Conservation (phyloP, 2,113 vertebrate species). For the Nothoprocta perdicaria region DNA sequence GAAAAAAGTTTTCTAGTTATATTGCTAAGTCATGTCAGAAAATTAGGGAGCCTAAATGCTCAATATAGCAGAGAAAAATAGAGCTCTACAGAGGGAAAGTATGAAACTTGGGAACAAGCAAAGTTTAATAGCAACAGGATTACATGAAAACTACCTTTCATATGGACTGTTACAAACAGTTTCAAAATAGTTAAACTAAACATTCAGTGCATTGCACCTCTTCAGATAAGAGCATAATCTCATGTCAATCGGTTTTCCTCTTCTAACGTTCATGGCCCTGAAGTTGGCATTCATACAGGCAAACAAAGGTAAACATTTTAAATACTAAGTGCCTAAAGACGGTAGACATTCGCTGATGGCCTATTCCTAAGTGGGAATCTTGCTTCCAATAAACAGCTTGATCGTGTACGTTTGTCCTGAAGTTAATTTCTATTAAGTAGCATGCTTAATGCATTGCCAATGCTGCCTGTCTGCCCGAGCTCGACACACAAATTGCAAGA, state of each 20-base stretch:
- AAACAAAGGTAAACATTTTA: slow-evolving; percentile 92
- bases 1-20: slow-evolving; percentile 14
- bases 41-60: slow-evolving; percentile 73
- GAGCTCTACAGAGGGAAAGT: slow-evolving; percentile 69
- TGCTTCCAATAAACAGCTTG: slow-evolving; percentile 76
- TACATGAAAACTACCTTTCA: slow-evolving; percentile 61
- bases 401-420: slow-evolving; percentile 75
- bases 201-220: slow-evolving; percentile 71
- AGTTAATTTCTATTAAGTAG: slow-evolving; percentile 81
- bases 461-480: slow-evolving; percentile 97
- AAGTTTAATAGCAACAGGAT: slow-evolving; percentile 71
- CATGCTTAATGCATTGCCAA: slow-evolving; percentile 93
- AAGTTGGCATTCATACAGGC: slow-evolving; percentile 94
- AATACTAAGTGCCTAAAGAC: slow-evolving; percentile 78
- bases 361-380: slow-evolving; percentile 75
- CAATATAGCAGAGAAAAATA: slow-evolving; percentile 66
- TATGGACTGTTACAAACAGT: slow-evolving; percentile 52
- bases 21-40: slow-evolving; percentile 67
- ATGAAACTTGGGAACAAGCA: slow-evolving; percentile 74
- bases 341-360: slow-evolving; percentile 72
- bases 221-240: slow-evolving; percentile 73
- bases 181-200: slow-evolving; percentile 57
- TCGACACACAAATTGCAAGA: slow-evolving; percentile 81
- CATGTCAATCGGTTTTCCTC: slow-evolving; percentile 55
- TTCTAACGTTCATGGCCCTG: slow-evolving; percentile 75